Percentiles rank a stretch among this genome's conserved stretches.
These are phyloP conservation scores for Meandrusa payeni DNA, from an alignment of 2,888 invertebrate species.

Conservation along the genomic window DNA sequence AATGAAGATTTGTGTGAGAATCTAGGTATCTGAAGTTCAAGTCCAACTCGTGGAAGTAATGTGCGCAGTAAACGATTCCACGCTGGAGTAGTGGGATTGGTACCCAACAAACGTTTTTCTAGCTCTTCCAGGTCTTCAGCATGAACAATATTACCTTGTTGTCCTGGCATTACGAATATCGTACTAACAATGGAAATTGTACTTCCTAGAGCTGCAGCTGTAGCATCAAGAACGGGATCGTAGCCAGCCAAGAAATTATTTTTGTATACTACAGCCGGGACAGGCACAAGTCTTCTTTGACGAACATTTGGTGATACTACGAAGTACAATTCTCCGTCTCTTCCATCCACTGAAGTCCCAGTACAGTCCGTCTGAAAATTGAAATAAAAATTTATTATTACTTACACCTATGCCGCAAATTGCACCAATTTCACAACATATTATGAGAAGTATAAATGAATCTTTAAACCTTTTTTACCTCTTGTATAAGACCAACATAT, in stretches of 20 bases:
- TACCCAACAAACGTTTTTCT: constrained; percentile 85
- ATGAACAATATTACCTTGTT: constrained; percentile 89
- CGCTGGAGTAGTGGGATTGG: constrained; percentile 83
- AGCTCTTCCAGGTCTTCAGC: constrained; percentile 89
- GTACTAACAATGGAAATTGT: constrained; percentile 87
- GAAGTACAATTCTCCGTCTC: constrained; percentile 93
- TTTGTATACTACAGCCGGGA: constrained; percentile 90
- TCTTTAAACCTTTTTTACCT: no score
- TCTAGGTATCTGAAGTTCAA: constrained; percentile 91
- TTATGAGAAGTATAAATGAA: no score
- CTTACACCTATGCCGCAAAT: no score
- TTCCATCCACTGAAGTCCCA: constrained; percentile 85
- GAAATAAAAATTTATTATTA: constrained; percentile 9
- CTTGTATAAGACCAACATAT: no score
- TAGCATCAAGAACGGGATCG: constrained; percentile 91
- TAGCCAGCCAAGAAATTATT: constrained; percentile 91
- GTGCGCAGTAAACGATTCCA: constrained; percentile 89
- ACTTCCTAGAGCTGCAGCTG: constrained; percentile 88
- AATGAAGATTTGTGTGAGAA: constrained; percentile 91
- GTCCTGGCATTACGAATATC: constrained; percentile 91
- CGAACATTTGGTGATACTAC: constrained; percentile 90
- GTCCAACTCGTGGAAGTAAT: constrained; percentile 86
- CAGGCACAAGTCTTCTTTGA: constrained; percentile 89
- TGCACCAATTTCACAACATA: no score
- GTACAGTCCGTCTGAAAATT: constrained; percentile 88